Evolutionary conservation across 2,888 invertebrate species (phyloP), one percentile per base, ranked within the genome.

Genomic region (Melikaiella ostensackeni): DNA sequence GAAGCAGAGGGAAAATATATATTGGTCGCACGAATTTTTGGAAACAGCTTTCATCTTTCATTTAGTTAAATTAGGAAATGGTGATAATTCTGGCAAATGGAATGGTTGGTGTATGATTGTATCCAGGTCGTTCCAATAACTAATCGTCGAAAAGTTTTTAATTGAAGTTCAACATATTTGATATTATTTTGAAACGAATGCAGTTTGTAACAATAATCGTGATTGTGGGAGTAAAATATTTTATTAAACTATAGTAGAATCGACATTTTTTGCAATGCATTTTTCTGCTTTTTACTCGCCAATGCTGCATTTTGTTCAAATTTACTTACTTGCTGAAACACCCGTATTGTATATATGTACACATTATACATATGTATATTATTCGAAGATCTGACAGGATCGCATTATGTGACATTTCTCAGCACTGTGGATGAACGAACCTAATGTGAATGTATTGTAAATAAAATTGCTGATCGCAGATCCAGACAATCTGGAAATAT

Each of bases 391-490:
- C 50, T 70, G 50, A n/a, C 50, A 70, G n/a, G 30, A 55, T 70
- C 50, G 50, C 50, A 70, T 70, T 70, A 66, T 27, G 50, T 70
- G 70, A 46, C 46, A 75, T 57, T 73, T 74, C 57, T 57, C 62
- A 64, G 75, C 75, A 42, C 21, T 76, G 75, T 74, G 75, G 55
- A 73, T 76, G 46, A 79, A 79, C 35, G 62, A 77, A 79, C 38
- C 57, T 38, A 38, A 74, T 55, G 75, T 77, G 61, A 63, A 57
- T 76, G 62, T 74, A 77, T 75, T 80, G 79, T 80, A 80, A 79
- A 80, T 80, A 80, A 80, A 79, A 70, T 55, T 30, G 70, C 70
- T 55, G 70, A 27, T 70, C 70, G 70, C 70, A 70, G 70, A 27
- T 70, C 70, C 30, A 70, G 46, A 33, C 46, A 55, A 70, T 50